These are phyloP conservation scores for Gymnorhina tibicen DNA, from an alignment of 2,113 vertebrate species.

Conservation along the genomic window DNA sequence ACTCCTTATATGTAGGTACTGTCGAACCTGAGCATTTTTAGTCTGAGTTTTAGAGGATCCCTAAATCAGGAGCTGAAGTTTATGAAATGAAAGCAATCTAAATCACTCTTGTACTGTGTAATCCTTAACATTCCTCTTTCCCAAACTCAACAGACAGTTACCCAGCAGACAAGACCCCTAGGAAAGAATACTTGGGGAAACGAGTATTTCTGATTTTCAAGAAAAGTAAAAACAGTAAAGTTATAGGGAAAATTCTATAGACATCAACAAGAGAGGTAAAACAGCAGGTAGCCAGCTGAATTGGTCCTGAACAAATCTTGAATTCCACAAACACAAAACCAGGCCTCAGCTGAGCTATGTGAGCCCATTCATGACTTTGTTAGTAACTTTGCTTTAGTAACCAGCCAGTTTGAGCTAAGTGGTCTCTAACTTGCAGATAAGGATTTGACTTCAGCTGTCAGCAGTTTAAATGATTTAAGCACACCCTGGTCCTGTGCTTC, in stretches of 20 bases:
- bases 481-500: neutral
- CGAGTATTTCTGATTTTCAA: neutral
- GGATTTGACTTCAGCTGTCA: neutral
- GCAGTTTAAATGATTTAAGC: neutral
- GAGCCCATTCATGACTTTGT: neutral
- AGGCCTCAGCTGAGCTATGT: neutral
- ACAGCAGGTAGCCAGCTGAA: neutral
- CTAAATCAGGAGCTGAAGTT: neutral
- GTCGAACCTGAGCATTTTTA: neutral
- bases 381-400: neutral
- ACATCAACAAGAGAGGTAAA: neutral
- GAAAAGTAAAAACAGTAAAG: neutral
- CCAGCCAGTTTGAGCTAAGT: neutral
- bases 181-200: neutral
- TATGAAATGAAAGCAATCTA: neutral
- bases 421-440: neutral
- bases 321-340: neutral
- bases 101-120: neutral
- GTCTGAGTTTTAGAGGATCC: neutral
- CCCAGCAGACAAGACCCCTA: neutral
- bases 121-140: neutral
- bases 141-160: neutral
- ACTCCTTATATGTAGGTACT: neutral
- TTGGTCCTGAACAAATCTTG: neutral
- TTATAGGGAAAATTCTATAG: neutral